phyloP scores from a whole-genome alignment of 2,797 vertebrate species.

The Microcaecilia unicolor region DNA sequence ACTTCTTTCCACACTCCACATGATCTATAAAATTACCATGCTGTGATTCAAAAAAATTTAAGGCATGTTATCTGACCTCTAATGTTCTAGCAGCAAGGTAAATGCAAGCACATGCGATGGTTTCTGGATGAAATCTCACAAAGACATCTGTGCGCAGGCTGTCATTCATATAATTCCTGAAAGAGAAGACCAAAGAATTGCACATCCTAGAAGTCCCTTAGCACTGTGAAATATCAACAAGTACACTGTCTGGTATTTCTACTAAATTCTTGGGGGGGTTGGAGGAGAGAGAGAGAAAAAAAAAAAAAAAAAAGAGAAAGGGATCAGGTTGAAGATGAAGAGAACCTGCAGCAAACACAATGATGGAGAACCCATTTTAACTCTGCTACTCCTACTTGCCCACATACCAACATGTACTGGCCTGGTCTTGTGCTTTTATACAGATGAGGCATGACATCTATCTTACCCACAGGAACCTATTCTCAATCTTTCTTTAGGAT shows the following conservation, averaged over 20 bases:
- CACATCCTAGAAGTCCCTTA: no score
- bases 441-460: slow-evolving; percentile 1
- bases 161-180: slow-evolving; percentile 83
- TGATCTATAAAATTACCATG: no score
- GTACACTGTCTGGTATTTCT: no score
- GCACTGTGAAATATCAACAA: no score
- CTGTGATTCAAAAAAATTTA: no score
- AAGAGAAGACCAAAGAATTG: slow-evolving; percentile 26
- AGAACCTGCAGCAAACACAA: not conserved
- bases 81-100: slow-evolving; percentile 68
- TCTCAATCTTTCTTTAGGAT: slow-evolving; percentile 36
- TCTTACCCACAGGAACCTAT: slow-evolving; percentile 29
- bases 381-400: slow-evolving; percentile 46
- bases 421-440: slow-evolving; percentile 53
- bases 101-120: slow-evolving; percentile 74
- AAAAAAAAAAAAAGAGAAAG: not conserved
- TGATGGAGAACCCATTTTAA: slow-evolving; percentile 68
- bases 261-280: slow-evolving; percentile 12
- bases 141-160: slow-evolving; percentile 76
- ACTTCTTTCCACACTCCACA: no score
- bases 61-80: slow-evolving; percentile 48
- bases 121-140: slow-evolving; percentile 70
- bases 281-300: no score
- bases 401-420: slow-evolving; percentile 32
- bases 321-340: not conserved